Evolutionary conservation across 1,140 invertebrate genomes (phyloP).

Genomic region (Paracyclopina nana): DNA sequence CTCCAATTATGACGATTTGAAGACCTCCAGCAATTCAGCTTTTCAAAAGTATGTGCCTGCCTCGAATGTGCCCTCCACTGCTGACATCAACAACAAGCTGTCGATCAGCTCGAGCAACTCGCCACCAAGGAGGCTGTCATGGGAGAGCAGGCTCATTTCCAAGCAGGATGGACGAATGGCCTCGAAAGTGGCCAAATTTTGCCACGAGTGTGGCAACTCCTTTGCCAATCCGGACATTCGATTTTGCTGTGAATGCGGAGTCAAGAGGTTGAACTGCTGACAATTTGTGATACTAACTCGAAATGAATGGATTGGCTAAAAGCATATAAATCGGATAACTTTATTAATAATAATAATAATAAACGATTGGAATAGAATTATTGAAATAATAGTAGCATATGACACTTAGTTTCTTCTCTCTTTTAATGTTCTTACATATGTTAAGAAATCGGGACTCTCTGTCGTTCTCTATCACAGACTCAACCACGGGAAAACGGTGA

Average conservation of each 20-base stretch:
- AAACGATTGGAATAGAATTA: too few species aligned
- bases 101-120: not conserved
- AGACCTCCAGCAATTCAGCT: conserved; percentile 6
- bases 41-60: conserved; percentile 10
- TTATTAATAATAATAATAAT: too few species aligned
- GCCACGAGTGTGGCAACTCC: conserved; percentile 5
- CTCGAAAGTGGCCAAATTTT: conserved; percentile 2
- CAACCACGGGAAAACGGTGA: too few species aligned
- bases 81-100: conserved; percentile 3
- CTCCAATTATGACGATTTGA: not conserved
- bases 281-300: too few species aligned
- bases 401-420: too few species aligned
- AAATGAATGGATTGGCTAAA: too few species aligned
- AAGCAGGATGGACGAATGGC: not conserved
- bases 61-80: not conserved
- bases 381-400: too few species aligned
- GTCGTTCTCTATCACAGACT: too few species aligned
- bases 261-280: conserved; percentile 11
- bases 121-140: too few species aligned
- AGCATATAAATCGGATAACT: too few species aligned
- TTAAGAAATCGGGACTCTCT: too few species aligned
- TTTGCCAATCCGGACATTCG: conserved; percentile 5
- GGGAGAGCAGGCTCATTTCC: not conserved
- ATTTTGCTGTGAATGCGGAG: conserved; percentile 12
- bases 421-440: too few species aligned